Base-by-base conservation (phyloP, 2,888 invertebrate genomes). In the Rhamnusium bicolor region DNA sequence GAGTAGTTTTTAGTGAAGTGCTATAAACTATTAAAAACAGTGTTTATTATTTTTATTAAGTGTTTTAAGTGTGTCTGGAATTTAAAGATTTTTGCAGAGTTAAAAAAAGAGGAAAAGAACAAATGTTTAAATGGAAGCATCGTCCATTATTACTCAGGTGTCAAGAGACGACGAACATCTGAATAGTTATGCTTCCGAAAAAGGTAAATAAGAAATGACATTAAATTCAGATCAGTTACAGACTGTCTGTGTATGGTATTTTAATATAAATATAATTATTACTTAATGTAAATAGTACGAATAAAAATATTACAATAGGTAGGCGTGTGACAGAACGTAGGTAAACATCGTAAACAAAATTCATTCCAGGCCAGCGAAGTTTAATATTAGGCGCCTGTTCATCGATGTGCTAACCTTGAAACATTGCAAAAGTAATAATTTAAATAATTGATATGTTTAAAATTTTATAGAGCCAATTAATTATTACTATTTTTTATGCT, bases 91-190 rank as follows among this genome's bases (percentile, higher is more conserved):
- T 32, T 10, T 32, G 56, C 14, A 19, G 19, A 7, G 32, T 32
- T 58, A 32, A 58, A 71, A 47, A 72, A 72, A n/a, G 77, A 73
- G 58, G 32, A 72, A 73, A 71, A 73, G 85, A 90, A 88, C 91
- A 91, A 92, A 93, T 93, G 93, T 92, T 91, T 92, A 91, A 94
- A 96, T 96, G 97, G 97, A 97, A 96, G 96, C 96, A 94, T 95
- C 97, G 95, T 97, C 97, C 95, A 97, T 97, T 92, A 97, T 97
- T 91, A 96, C 97, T 91, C 96, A 97, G 94, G 97, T 97, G 93
- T 95, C 95, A 92, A 94, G 96, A 92, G 97, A 97, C 94, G 97
- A 97, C 93, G 97, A 97, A 91, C 95, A 95, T 92, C 92, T 96
- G 91, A 96, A 95, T 92, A 95, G 94, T 91, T 94, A 94, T 92